A percentile compares a stretch with the other conserved stretches of the same genome.
Conservation (phyloP, 1,140 invertebrate species). For the Goniozus legneri region DNA sequence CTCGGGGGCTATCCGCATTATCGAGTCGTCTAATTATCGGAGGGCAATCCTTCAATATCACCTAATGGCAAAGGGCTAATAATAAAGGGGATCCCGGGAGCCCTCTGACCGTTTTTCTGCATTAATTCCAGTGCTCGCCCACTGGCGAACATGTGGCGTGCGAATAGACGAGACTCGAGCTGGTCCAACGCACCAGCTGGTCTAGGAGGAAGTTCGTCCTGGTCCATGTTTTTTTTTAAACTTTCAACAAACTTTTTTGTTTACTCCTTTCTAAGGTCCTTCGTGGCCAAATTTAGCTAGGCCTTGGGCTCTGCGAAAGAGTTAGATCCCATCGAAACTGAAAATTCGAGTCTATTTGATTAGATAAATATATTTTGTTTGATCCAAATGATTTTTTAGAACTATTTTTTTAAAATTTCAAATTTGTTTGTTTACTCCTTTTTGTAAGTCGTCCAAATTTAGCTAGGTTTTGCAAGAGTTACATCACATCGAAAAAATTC, state of each 20-base stretch:
- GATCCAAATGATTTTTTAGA: too few relatives aligned
- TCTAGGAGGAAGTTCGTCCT: conserved; percentile 31
- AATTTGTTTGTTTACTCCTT: too few relatives aligned
- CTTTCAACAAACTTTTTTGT: conserved; percentile 10
- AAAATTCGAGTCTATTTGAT: too few relatives aligned
- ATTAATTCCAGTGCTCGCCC: conserved; percentile 33
- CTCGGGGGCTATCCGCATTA: conserved; percentile 9
- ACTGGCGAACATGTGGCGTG: conserved; percentile 38
- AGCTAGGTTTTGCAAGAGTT: too few relatives aligned
- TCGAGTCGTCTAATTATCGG: conserved; percentile 24
- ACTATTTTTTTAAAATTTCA: too few relatives aligned
- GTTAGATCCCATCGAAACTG: too few relatives aligned
- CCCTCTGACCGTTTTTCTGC: conserved; percentile 29
- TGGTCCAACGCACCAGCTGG: conserved; percentile 31
- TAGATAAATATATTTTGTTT: too few relatives aligned
- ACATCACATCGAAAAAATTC: too few relatives aligned
- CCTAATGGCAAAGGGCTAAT: conserved; percentile 26
- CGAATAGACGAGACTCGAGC: conserved; percentile 31
- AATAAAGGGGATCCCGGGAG: conserved; percentile 21
- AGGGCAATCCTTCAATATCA: conserved; percentile 8
- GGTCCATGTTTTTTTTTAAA: conserved; percentile 20
- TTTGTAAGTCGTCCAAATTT: too few relatives aligned
- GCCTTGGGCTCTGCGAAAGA: too few relatives aligned
- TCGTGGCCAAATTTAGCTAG: conserved; percentile 10
- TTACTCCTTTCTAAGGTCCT: conserved; percentile 11